Conservation (phyloP, 2,113 vertebrate genomes). For the Tenebrosternarchus preto region DNA sequence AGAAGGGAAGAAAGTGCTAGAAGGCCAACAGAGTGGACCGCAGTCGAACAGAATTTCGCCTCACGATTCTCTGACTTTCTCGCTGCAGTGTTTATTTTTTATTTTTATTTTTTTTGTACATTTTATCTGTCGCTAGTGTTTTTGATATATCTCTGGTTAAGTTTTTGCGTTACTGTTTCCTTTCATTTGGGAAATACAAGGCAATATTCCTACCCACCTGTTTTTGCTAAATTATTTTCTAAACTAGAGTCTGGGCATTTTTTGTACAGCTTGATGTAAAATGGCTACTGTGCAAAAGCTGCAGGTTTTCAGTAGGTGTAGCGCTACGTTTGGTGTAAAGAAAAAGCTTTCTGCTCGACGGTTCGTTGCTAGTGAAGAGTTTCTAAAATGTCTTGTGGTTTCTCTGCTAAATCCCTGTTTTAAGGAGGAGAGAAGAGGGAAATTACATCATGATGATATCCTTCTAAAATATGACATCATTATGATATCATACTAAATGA, state of each 20-base stretch:
- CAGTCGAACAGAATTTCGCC: not conserved
- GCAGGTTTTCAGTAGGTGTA: constrained; percentile 10
- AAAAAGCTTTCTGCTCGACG: not conserved
- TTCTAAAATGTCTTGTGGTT: constrained; percentile 35
- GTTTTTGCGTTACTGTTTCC: constrained; percentile 1
- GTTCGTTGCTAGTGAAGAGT: constrained; percentile 18
- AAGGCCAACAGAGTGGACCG: constrained; percentile 4
- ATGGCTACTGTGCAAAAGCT: constrained; percentile 37
- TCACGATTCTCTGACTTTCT: not conserved
- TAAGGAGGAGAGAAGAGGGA: constrained; percentile 37
- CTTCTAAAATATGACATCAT: too few relatives aligned
- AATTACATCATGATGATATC: constrained; percentile 25
- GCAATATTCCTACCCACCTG: constrained; percentile 23
- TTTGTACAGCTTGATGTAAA: constrained; percentile 35
- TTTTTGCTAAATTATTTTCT: constrained; percentile 24
- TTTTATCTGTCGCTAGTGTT: too few relatives aligned
- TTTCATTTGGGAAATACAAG: constrained; percentile 28
- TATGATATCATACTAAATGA: too few relatives aligned
- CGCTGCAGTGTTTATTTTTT: too few relatives aligned
- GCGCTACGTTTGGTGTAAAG: not conserved
- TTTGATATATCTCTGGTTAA: not conserved
- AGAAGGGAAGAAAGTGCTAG: constrained; percentile 46
- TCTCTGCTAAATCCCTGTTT: constrained; percentile 34
- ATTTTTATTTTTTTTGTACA: too few relatives aligned
- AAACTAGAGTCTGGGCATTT: not conserved